Evolutionary conservation across 23 tunicate genomes (phyloP).

Genomic region (Diplosoma virens): DNA sequence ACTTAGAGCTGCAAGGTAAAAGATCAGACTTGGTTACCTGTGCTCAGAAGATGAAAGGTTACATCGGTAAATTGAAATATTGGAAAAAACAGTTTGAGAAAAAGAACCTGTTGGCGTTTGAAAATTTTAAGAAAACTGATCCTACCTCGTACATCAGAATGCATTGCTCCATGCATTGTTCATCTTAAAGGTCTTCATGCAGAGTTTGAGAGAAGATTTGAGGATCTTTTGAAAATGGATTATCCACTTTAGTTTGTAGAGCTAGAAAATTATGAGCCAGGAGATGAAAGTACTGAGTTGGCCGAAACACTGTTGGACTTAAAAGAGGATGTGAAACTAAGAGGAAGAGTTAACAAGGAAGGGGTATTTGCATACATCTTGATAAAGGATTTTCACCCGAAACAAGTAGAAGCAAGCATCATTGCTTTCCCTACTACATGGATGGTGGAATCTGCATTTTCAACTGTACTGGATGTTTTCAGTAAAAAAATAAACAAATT

Average conservation of each 20-base stretch:
- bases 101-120: constrained; percentile 13
- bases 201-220: constrained; percentile 30
- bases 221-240: constrained; percentile 8
- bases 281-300: constrained; percentile 27
- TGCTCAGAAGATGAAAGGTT: constrained; percentile 26
- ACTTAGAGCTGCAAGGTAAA: constrained; percentile 32
- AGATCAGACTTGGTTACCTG: constrained; percentile 27
- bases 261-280: constrained; percentile 18
- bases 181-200: constrained; percentile 30
- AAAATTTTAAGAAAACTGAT: constrained; percentile 31
- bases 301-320: constrained; percentile 23
- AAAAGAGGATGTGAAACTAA: constrained; percentile 22
- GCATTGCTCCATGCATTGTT: constrained; percentile 25
- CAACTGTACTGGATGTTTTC: constrained; percentile 25
- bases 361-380: constrained; percentile 27
- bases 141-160: constrained; percentile 25
- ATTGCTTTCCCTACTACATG: constrained; percentile 31
- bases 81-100: constrained; percentile 9
- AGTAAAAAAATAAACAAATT: constrained; percentile 22
- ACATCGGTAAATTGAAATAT: constrained; percentile 17
- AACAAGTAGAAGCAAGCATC: constrained; percentile 31
- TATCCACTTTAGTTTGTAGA: constrained; percentile 22
- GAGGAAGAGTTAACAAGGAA: constrained; percentile 28
- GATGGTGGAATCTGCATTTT: constrained; percentile 28
- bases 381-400: constrained; percentile 15